Evolutionary conservation across 2,888 invertebrate species (phyloP).

Genomic region (Sylvicola cinctus): DNA sequence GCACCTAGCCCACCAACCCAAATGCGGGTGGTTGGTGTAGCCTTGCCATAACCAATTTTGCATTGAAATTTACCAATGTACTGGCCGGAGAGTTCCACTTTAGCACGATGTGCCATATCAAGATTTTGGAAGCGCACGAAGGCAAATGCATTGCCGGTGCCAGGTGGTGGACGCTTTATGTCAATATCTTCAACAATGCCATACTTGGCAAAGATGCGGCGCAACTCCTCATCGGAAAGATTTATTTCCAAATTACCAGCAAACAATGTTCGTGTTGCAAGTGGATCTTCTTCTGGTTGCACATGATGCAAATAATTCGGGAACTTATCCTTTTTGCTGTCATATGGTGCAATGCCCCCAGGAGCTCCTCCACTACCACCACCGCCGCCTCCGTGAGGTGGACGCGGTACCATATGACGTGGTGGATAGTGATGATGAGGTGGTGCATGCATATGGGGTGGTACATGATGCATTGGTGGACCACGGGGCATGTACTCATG

Average conservation of each 20-base stretch:
- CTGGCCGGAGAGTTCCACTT: conserved; percentile 88
- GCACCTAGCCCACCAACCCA: conserved; percentile 97
- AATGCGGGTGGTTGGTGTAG: conserved; percentile 88
- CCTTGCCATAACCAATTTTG: conserved; percentile 98
- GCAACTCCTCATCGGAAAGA: conserved; percentile 82
- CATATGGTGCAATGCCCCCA: too few species aligned
- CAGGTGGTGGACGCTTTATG: conserved; percentile 89
- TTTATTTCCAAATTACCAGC: conserved; percentile 97
- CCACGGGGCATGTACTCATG: conserved; percentile 55
- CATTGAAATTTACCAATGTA: conserved; percentile 97
- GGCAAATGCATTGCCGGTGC: conserved; percentile 93
- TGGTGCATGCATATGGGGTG: conserved; percentile 30
- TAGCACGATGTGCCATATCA: conserved; percentile 88
- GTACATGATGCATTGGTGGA: conserved; percentile 50
- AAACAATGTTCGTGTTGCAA: conserved; percentile 89
- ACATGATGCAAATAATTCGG: conserved; percentile 92
- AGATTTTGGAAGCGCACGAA: conserved; percentile 91
- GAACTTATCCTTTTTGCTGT: conserved; percentile 87
- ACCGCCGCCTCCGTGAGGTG: too few species aligned
- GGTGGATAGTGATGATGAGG: conserved; percentile 57
- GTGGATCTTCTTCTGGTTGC: conserved; percentile 87
- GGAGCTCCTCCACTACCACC: too few species aligned
- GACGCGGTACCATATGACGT: conserved; percentile 47
- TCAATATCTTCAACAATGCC: conserved; percentile 96
- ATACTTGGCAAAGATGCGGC: conserved; percentile 86